Conservation (phyloP, 35 echinoderm and acorn worm genomes). For the Apostichopus japonicus region DNA sequence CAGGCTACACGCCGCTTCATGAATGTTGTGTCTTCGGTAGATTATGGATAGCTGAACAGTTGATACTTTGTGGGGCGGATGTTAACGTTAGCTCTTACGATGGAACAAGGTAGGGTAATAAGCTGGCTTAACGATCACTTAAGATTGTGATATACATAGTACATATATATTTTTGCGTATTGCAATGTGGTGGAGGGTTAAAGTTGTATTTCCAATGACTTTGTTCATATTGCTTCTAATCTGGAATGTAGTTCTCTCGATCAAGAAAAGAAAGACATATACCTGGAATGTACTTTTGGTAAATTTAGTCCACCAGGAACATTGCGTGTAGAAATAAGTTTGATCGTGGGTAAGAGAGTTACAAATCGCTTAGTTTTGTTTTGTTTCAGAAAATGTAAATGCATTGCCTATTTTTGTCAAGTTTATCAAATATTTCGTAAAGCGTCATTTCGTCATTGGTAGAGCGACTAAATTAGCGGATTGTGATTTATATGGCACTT, state of each 20-base stretch:
- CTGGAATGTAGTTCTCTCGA: too few species aligned
- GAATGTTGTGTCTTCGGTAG: slow-evolving; percentile 92
- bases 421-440: too few species aligned
- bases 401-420: too few species aligned
- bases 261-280: not conserved
- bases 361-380: not conserved
- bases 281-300: not conserved
- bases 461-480: too few species aligned
- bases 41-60: slow-evolving; percentile 66
- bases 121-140: not conserved
- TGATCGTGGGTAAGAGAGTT: not conserved
- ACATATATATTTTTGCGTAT: not conserved
- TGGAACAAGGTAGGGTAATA: slow-evolving; percentile 77
- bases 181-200: too few species aligned
- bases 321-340: not conserved
- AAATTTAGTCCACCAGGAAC: not conserved
- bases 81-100: slow-evolving; percentile 83
- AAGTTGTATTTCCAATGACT: too few species aligned
- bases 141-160: not conserved
- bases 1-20: slow-evolving; percentile 90
- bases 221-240: too few species aligned
- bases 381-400: not conserved
- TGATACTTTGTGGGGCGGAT: slow-evolving; percentile 76
- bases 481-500: too few species aligned
- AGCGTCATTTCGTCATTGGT: too few species aligned